These are phyloP conservation scores for Platysternon megacephalum DNA, from an alignment of 2,113 vertebrate species.

Conservation along the genomic window DNA sequence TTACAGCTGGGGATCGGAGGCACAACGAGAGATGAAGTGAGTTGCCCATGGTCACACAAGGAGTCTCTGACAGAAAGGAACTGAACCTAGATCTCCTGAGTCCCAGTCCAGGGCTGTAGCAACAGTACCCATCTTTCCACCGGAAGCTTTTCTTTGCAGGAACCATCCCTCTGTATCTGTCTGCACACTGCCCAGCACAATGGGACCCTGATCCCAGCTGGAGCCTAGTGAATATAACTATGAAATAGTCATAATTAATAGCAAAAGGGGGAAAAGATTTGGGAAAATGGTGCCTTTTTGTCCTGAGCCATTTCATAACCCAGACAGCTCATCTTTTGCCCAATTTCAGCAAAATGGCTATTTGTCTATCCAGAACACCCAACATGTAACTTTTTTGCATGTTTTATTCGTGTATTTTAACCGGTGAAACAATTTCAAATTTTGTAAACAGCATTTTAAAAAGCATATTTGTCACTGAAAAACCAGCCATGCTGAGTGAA, in stretches of 20 bases:
- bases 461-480: neutral
- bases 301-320: neutral
- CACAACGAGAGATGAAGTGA: neutral
- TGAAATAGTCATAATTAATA: neutral
- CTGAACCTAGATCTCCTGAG: neutral
- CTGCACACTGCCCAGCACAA: neutral
- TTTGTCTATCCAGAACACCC: fast-evolving
- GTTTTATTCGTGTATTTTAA: neutral
- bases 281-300: fast-evolving
- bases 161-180: neutral
- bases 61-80: neutral
- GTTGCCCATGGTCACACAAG: neutral
- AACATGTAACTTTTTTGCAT: fast-evolving
- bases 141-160: neutral
- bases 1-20: neutral
- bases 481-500: neutral
- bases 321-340: neutral
- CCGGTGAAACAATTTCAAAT: neutral
- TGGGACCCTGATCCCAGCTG: neutral
- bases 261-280: neutral
- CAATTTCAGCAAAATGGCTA: fast-evolving
- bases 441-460: neutral
- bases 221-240: neutral
- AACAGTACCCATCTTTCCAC: neutral
- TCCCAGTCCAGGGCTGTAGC: neutral